Base-by-base conservation (phyloP, 2,888 invertebrate genomes). In the Patella depressa region DNA sequence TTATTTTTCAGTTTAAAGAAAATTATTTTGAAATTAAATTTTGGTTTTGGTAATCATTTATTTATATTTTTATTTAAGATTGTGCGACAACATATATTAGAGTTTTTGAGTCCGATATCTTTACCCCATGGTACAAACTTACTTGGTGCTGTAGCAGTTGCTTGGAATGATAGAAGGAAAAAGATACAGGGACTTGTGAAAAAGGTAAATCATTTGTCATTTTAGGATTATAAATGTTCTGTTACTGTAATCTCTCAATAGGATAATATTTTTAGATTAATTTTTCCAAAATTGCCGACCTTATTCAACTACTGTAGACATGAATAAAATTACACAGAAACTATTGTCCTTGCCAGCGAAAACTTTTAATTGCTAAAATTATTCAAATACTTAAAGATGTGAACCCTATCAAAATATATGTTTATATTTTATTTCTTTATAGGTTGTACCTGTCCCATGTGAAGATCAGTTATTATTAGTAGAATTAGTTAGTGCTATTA, bases 101-200 rank as follows among this genome's bases (percentile, higher is more conserved):
- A 96, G 89, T 95, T 97, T 84, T 91, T 97, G 5, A 96, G 96
- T 86, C 97, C 97, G 0, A 94, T 97, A 74, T 95, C 96, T 11
- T 94, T 95, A 77, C 95, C 96, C 88, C 96, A 97, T 90, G 95
- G 96, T 15, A 93, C 94, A 19, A 95, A 95, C 88, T 95, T 97
- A 86, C 92, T 97, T 78, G 95, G 95, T 11, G 95, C 96, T 3
- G 94, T 97, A 79, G 95, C 96, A 1, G 95, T 96, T 9, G 96
- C 96, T 54, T 97, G 97, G 97, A 95, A 95, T 90, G 95, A 96
- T 84, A 85, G 91, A 55, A 85, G 90, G 65, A 86, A 85, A 77
- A 88, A 85, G 81, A 71, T 71, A 29, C 76, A 74, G 34, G 73
- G 74, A 72, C 72, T 71, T 85, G 92, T 94, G 73, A 86, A 88